These are phyloP conservation scores for Pycnonotus jocosus DNA, from an alignment of 2,113 vertebrate genomes.

Conservation along the genomic window DNA sequence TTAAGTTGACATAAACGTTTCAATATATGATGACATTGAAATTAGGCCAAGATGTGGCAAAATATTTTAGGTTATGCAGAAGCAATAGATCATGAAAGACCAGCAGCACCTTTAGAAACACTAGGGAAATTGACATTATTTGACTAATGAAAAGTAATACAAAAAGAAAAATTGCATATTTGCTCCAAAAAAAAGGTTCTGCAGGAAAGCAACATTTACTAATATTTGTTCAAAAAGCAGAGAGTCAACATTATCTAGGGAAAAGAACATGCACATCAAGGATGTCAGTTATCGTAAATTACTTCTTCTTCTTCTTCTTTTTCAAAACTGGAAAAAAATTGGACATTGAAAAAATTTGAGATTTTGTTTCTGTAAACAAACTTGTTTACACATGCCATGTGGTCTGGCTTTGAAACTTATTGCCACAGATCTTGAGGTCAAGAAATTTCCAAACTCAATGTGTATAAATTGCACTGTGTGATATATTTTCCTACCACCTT, in stretches of 20 bases:
- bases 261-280: not conserved
- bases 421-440: not conserved
- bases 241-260: not conserved
- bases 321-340: not conserved
- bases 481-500: not conserved
- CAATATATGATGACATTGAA: not conserved
- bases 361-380: not conserved
- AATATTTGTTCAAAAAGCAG: not conserved
- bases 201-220: not conserved
- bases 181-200: not conserved
- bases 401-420: not conserved
- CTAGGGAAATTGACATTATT: not conserved
- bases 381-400: not conserved
- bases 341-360: not conserved
- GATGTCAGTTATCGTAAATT: not conserved
- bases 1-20: not conserved
- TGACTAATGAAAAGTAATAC: not conserved
- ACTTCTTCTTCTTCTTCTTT: not conserved
- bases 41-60: not conserved
- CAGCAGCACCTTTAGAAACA: not conserved
- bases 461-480: not conserved
- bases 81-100: not conserved
- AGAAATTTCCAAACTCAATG: not conserved
- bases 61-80: not conserved
- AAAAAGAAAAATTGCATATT: not conserved